phyloP scores from a whole-genome alignment of 2,113 vertebrate species.

The Phalacrocorax pelagicus region DNA sequence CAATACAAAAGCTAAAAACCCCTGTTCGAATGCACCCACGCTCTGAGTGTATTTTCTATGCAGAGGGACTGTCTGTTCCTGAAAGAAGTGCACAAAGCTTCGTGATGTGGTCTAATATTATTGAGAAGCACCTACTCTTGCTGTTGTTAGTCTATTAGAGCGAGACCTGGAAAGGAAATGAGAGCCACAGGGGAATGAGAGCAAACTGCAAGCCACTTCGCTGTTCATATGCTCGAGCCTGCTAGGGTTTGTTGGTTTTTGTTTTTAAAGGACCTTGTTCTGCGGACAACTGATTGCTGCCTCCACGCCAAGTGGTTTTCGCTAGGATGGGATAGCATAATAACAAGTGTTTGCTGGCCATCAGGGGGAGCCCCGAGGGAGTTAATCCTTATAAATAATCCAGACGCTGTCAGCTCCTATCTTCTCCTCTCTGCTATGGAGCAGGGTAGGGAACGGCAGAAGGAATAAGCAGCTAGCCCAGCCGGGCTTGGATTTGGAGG shows the following conservation, averaged over 20 bases:
- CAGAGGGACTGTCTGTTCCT: not conserved
- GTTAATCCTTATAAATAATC: constrained; percentile 36
- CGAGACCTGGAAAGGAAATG: not conserved
- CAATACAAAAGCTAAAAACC: not conserved
- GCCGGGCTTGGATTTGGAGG: not conserved
- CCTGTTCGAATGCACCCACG: not conserved
- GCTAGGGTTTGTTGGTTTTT: not conserved
- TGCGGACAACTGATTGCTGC: not conserved
- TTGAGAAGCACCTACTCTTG: not conserved
- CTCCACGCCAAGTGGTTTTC: not conserved
- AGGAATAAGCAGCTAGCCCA: not conserved
- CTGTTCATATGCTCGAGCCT: not conserved
- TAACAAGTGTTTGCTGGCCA: not conserved
- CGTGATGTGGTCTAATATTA: rapidly evolving
- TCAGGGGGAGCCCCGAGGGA: not conserved
- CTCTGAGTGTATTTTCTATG: rapidly evolving
- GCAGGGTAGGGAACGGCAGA: not conserved
- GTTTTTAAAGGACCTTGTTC: not conserved
- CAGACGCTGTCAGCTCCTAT: constrained; percentile 11
- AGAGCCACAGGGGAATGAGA: not conserved
- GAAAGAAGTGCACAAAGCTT: not conserved
- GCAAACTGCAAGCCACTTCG: not conserved
- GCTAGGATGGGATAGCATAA: not conserved
- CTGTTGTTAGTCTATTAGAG: not conserved
- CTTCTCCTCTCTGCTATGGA: not conserved